Conservation (phyloP, 1,140 invertebrate genomes). For the Thalassaphorura encarpata region DNA sequence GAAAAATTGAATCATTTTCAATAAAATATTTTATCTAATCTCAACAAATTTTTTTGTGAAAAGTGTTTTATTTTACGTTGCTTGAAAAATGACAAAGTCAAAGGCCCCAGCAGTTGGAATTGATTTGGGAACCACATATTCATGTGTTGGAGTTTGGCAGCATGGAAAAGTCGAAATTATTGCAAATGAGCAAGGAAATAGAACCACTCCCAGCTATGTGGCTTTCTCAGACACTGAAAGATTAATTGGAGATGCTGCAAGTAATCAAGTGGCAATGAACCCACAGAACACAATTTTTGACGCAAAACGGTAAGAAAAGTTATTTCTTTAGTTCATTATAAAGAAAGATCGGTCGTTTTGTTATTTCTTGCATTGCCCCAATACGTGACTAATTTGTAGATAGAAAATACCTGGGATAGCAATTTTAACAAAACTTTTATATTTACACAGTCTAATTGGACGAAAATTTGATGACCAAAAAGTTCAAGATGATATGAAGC, state of each 20-base stretch:
- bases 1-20: too few relatives aligned
- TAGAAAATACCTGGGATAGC: not conserved
- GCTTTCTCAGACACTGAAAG: slow-evolving; percentile 82
- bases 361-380: too few relatives aligned
- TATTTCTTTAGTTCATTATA: too few relatives aligned
- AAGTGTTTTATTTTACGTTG: too few relatives aligned
- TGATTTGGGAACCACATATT: slow-evolving; percentile 67
- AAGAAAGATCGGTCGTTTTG: too few relatives aligned
- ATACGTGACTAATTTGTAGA: too few relatives aligned
- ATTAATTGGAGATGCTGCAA: slow-evolving; percentile 73
- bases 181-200: slow-evolving; percentile 82
- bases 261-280: slow-evolving; percentile 56
- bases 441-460: slow-evolving; percentile 44
- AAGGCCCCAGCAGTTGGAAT: slow-evolving; percentile 56
- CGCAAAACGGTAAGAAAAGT: slow-evolving; percentile 33
- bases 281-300: slow-evolving; percentile 49
- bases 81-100: too few relatives aligned
- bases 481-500: slow-evolving; percentile 46
- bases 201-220: slow-evolving; percentile 81
- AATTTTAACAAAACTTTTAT: not conserved
- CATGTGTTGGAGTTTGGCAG: slow-evolving; percentile 66
- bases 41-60: too few relatives aligned
- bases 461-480: slow-evolving; percentile 45
- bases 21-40: too few relatives aligned
- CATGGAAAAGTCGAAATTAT: slow-evolving; percentile 84